Percentiles rank a stretch among this genome's conserved stretches.
These are phyloP conservation scores for Oncorhynchus gorbuscha DNA, from an alignment of 2,113 vertebrate species.

Conservation along the genomic window DNA sequence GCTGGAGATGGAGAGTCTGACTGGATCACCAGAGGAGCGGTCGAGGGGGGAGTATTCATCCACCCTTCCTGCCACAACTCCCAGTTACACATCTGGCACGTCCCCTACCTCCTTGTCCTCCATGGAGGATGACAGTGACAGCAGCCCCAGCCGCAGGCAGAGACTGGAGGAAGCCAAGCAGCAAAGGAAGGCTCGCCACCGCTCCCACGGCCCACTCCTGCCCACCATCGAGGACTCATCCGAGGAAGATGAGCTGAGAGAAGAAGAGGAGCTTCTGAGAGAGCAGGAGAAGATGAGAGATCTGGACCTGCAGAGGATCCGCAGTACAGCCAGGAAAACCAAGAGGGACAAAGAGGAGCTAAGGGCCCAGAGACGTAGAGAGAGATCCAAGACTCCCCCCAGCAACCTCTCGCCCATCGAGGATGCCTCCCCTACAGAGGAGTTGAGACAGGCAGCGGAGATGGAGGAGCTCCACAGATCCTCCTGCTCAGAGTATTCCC, in stretches of 20 bases:
- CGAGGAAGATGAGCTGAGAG: slow-evolving; percentile 94
- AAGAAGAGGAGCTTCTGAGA: slow-evolving; percentile 93
- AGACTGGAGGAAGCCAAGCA: slow-evolving; percentile 95
- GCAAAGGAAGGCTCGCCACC: slow-evolving; percentile 95
- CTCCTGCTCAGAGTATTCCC: slow-evolving; percentile 96
- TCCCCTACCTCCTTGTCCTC: slow-evolving; percentile 97
- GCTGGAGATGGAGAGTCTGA: slow-evolving; percentile 98
- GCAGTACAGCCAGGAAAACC: slow-evolving; percentile 94
- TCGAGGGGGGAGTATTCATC: slow-evolving; percentile 96
- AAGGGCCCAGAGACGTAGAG: slow-evolving; percentile 91
- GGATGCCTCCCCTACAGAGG: slow-evolving; percentile 95
- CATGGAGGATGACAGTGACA: slow-evolving; percentile 96
- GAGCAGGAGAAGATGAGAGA: slow-evolving; percentile 99
- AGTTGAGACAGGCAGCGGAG: slow-evolving; percentile 93
- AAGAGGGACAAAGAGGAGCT: slow-evolving; percentile 97
- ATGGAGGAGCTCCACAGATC: slow-evolving; percentile 99
- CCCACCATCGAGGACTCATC: slow-evolving; percentile 98
- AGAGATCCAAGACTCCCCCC: slow-evolving; percentile 96
- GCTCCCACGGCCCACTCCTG: slow-evolving; percentile 91
- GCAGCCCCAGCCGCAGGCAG: slow-evolving; percentile 94
- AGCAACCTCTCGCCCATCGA: slow-evolving; percentile 98
- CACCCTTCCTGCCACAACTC: slow-evolving; percentile 91
- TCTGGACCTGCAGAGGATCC: slow-evolving; percentile 94
- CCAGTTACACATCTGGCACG: slow-evolving; percentile 95
- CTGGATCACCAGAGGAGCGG: slow-evolving; percentile 92